Percentiles rank a stretch among this genome's conserved stretches.
Conservation (phyloP, 2,797 vertebrate genomes). For the Phrynocephalus forsythii region DNA sequence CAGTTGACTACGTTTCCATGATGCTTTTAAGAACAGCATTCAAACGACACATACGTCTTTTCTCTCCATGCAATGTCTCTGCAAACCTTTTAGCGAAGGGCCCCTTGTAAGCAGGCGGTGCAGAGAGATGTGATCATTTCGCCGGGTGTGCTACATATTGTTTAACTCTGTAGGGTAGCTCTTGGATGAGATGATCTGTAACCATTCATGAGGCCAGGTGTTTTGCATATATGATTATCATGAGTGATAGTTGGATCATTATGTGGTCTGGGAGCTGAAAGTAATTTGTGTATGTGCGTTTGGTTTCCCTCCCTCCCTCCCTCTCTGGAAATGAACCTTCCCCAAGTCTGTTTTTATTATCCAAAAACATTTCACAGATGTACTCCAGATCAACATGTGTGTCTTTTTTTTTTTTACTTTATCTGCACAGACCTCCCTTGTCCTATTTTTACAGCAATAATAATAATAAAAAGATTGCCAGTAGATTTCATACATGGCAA, state of each 20-base stretch:
- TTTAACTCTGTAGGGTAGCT: not conserved
- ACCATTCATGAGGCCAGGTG: conserved; percentile 1
- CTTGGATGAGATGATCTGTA: not conserved
- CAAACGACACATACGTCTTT: not conserved
- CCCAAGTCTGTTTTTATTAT: not conserved
- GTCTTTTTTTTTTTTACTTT: not conserved
- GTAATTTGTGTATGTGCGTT: not conserved
- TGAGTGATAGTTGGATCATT: not conserved
- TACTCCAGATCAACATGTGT: not conserved
- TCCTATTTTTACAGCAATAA: conserved; percentile 72
- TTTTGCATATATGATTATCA: not conserved
- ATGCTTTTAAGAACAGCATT: not conserved
- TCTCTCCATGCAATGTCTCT: not conserved
- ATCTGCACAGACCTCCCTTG: conserved; percentile 56
- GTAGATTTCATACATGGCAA: conserved; percentile 52
- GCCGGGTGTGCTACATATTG: not conserved
- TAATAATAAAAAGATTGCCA: conserved; percentile 43
- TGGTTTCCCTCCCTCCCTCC: not conserved
- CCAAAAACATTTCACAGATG: not conserved
- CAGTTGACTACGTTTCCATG: not conserved
- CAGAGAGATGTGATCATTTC: not conserved
- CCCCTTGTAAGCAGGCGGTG: not conserved
- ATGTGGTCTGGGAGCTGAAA: not conserved
- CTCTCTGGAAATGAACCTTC: not conserved
- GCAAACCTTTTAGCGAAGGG: not conserved